A percentile compares a stretch with the other conserved stretches of the same genome.
phyloP scores from a whole-genome alignment of 1,140 invertebrate species.

The Atta colombica region DNA sequence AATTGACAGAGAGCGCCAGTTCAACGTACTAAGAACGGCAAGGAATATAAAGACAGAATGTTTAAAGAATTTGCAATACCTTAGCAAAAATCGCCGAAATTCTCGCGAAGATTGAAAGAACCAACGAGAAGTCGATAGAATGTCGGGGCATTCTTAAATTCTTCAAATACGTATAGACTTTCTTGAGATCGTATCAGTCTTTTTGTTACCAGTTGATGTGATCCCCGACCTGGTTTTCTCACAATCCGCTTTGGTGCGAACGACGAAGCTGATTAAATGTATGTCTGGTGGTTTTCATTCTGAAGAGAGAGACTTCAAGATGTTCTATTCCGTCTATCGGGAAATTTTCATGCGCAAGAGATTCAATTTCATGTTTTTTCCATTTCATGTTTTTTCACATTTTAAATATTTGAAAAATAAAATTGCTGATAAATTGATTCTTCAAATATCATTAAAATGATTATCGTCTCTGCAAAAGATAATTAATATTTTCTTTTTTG shows the following conservation, averaged over 20 bases:
- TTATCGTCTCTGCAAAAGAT: not conserved
- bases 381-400: not conserved
- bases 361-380: not conserved
- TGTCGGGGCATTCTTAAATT: slow-evolving; percentile 10
- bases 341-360: not conserved
- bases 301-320: not conserved
- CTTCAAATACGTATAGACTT: slow-evolving; percentile 23
- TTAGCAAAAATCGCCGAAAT: not conserved
- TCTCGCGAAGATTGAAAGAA: slow-evolving; percentile 6
- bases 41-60: slow-evolving; percentile 10
- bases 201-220: slow-evolving; percentile 37
- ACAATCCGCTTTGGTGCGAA: slow-evolving; percentile 51
- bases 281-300: slow-evolving; percentile 32
- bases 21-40: slow-evolving; percentile 73
- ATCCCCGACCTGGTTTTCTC: slow-evolving; percentile 54
- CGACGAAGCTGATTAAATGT: slow-evolving; percentile 53
- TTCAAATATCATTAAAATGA: not conserved
- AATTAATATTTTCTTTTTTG: slow-evolving; percentile 14
- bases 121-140: slow-evolving; percentile 27
- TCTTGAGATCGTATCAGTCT: slow-evolving; percentile 6
- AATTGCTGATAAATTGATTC: not conserved
- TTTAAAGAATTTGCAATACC: slow-evolving; percentile 7
- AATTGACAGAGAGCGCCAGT: slow-evolving; percentile 75
- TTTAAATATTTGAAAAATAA: not conserved
- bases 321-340: not conserved